Evolutionary conservation across 2,797 vertebrate species (phyloP).

Genomic region (Hoplostethus atlanticus): DNA sequence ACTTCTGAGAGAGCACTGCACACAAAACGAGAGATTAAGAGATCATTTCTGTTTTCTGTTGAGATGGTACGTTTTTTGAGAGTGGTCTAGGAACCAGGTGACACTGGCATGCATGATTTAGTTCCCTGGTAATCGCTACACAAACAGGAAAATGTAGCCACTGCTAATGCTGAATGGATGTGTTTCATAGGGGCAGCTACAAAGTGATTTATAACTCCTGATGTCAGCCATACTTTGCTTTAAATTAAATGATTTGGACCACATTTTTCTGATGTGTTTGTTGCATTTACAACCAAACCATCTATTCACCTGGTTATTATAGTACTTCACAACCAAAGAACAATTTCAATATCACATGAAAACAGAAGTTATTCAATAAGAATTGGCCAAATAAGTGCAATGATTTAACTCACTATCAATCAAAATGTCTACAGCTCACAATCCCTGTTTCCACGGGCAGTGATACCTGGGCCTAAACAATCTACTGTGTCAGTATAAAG

Average conservation of each 20-base stretch:
- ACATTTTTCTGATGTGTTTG: neutral
- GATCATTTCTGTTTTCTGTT: neutral
- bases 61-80: neutral
- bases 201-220: neutral
- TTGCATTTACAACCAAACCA: too few species aligned
- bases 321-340: neutral
- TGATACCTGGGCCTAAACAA: constrained; percentile 37
- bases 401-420: neutral
- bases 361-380: neutral
- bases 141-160: constrained; percentile 1
- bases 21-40: neutral
- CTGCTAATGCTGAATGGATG: constrained; percentile 13
- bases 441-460: constrained; percentile 12
- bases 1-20: too few species aligned
- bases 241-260: neutral
- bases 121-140: constrained; percentile 1
- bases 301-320: neutral
- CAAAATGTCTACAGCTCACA: constrained; percentile 16
- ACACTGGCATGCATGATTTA: constrained; percentile 11
- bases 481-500: constrained; percentile 44
- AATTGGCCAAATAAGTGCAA: neutral
- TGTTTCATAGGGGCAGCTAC: neutral
- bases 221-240: neutral
- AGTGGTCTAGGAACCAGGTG: constrained; percentile 6
- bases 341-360: neutral